A percentile compares a stretch with the other conserved stretches of the same genome.
phyloP scores from a whole-genome alignment of 2,113 vertebrate species.

The Gopherus evgoodei region DNA sequence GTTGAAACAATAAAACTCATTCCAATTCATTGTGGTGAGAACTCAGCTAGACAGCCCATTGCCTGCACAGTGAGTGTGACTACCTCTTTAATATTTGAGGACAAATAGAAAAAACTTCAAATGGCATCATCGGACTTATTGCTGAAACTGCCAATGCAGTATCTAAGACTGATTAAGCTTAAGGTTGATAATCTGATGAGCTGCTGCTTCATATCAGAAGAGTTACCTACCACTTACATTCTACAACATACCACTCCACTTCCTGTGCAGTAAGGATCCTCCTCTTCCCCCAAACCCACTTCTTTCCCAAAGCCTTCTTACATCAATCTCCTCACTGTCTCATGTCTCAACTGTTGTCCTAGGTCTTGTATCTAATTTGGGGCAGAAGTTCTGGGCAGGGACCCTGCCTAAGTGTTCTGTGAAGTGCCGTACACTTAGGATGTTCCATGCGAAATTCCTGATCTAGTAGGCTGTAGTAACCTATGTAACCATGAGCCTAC shows the following conservation, averaged over 20 bases:
- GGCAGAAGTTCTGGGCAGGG: background rate
- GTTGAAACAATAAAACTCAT: background rate
- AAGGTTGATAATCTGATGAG: background rate
- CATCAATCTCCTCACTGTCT: background rate
- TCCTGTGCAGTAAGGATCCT: background rate
- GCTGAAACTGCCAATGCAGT: background rate
- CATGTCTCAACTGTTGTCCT: background rate
- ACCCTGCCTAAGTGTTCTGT: background rate
- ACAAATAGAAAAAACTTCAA: background rate
- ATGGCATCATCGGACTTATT: background rate
- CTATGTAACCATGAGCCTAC: rapidly evolving
- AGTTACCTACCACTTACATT: background rate
- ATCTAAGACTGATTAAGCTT: rapidly evolving
- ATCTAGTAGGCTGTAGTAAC: background rate
- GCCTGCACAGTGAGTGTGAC: background rate
- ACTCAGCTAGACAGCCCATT: background rate
- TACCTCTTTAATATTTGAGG: background rate
- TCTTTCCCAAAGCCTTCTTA: background rate
- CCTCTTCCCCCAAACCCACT: background rate
- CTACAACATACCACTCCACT: rapidly evolving
- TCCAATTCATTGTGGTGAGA: background rate
- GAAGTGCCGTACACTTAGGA: background rate
- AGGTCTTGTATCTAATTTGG: background rate
- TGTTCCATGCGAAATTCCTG: background rate
- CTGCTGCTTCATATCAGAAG: rapidly evolving